These are phyloP conservation scores for Cryptotis parvus DNA, from an alignment of 2,113 vertebrate species.

Conservation along the genomic window DNA sequence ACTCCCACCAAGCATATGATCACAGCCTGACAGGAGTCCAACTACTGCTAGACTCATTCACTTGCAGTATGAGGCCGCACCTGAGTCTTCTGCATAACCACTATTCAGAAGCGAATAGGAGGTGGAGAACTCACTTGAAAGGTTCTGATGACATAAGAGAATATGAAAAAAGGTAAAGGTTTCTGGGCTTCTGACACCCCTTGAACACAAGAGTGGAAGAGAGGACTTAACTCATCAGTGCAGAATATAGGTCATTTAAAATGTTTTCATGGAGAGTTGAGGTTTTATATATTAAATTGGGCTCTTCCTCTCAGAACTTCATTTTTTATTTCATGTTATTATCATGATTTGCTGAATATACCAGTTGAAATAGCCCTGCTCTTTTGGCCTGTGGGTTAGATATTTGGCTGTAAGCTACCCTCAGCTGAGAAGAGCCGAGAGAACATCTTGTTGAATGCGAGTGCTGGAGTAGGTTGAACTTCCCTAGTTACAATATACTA, in stretches of 20 bases:
- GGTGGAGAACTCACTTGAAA: background rate
- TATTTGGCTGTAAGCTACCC: background rate
- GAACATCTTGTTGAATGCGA: background rate
- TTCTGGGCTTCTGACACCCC: background rate
- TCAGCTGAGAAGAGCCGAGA: background rate
- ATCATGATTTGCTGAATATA: conserved; percentile 15
- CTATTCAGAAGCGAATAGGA: background rate
- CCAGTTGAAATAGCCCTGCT: conserved; percentile 26
- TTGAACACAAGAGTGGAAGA: background rate
- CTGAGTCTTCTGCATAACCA: background rate
- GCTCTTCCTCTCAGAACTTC: conserved; percentile 4
- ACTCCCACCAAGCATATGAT: background rate
- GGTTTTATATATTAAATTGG: conserved; percentile 40
- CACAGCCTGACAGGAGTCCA: background rate
- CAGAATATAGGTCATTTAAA: conserved; percentile 24
- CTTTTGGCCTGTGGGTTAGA: background rate
- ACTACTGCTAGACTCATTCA: background rate
- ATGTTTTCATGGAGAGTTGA: background rate
- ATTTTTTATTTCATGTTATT: conserved; percentile 57
- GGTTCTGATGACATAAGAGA: background rate
- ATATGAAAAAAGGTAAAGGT: background rate
- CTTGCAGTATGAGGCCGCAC: background rate
- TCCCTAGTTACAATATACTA: conserved; percentile 25
- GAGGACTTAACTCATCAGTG: background rate
- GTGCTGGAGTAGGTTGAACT: background rate